Evolutionary conservation across 1,140 invertebrate species (phyloP).

Genomic region (Musca vetustissima): DNA sequence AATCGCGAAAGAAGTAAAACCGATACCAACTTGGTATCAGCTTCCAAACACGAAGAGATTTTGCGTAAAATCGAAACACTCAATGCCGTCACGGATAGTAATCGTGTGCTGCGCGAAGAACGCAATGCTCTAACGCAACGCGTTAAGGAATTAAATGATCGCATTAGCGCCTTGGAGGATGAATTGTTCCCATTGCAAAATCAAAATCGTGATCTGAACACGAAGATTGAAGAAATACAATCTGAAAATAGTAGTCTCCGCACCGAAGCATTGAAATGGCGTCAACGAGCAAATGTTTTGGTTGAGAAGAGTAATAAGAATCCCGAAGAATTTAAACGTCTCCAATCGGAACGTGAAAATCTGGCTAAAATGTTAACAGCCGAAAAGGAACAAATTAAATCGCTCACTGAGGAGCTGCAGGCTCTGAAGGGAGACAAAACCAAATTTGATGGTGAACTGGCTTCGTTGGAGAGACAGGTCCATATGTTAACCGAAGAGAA

Average conservation of each 20-base stretch:
- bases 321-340: constrained; percentile 88
- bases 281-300: constrained; percentile 76
- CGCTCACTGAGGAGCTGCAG: constrained; percentile 67
- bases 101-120: constrained; percentile 84
- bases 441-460: constrained; percentile 74
- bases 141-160: constrained; percentile 65
- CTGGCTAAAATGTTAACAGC: constrained; percentile 73
- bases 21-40: constrained; percentile 54
- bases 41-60: constrained; percentile 82
- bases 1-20: constrained; percentile 47
- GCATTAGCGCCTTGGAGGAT: constrained; percentile 68
- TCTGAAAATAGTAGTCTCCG: constrained; percentile 71
- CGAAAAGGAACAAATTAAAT: constrained; percentile 69
- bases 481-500: constrained; percentile 59
- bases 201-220: constrained; percentile 69
- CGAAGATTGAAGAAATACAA: constrained; percentile 67
- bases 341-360: constrained; percentile 79
- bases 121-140: constrained; percentile 71
- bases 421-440: constrained; percentile 68
- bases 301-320: constrained; percentile 90
- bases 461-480: constrained; percentile 61
- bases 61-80: constrained; percentile 86
- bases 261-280: constrained; percentile 73
- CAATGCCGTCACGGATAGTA: constrained; percentile 90
- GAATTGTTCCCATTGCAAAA: constrained; percentile 77